These are phyloP conservation scores for Actinostola sp. DNA, from an alignment of 92 coral and sea anemone species.

Conservation along the genomic window DNA sequence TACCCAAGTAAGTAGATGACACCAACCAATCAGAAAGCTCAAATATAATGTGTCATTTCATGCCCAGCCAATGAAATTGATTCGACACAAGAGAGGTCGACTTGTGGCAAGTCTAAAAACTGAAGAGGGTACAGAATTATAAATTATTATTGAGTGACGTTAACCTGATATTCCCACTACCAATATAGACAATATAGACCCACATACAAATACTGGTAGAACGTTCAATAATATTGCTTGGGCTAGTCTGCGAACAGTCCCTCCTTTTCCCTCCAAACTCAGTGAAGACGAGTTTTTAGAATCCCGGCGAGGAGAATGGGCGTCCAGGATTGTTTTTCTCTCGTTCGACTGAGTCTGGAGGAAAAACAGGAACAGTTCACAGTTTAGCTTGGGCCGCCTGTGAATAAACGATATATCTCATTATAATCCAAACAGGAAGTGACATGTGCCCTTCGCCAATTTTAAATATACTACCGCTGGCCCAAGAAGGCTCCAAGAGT, in stretches of 20 bases:
- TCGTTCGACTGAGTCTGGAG: too few relatives aligned
- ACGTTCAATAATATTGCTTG: neutral
- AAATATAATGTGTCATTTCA: neutral
- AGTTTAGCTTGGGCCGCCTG: neutral
- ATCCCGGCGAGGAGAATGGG: too few relatives aligned
- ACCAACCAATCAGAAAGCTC: neutral
- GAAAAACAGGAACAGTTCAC: too few relatives aligned
- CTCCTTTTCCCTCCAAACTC: neutral
- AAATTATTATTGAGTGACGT: too few relatives aligned
- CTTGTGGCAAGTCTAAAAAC: neutral
- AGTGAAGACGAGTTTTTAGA: too few relatives aligned
- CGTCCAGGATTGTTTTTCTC: too few relatives aligned
- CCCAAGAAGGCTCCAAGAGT: slow-evolving; percentile 6
- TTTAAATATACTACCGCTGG: slow-evolving; percentile 15
- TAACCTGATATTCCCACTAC: neutral
- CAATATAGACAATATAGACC: neutral
- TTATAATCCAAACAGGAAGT: slow-evolving; percentile 2
- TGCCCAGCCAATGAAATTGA: neutral
- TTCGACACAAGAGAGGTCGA: too few relatives aligned
- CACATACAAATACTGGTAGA: neutral
- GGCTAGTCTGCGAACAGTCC: neutral
- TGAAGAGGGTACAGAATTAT: neutral
- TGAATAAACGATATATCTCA: neutral
- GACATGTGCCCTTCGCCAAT: slow-evolving; percentile 14
- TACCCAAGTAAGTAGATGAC: slow-evolving; percentile 20